These are phyloP conservation scores for Netelia fuscicornis DNA, from an alignment of 2,888 invertebrate species.

Conservation along the genomic window DNA sequence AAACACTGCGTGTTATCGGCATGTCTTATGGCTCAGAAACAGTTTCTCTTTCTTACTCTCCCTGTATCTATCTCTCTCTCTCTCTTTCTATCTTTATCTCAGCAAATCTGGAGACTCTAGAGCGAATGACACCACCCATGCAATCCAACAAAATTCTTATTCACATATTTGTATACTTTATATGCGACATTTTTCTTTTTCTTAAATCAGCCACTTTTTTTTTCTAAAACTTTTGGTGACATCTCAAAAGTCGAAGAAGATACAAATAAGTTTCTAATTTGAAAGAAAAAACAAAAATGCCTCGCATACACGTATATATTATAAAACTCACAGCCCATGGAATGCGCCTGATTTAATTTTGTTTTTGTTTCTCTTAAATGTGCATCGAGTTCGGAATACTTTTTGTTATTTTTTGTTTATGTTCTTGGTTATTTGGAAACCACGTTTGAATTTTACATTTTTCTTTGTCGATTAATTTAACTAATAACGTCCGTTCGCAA, in stretches of 20 bases:
- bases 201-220: no score
- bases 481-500: slow-evolving; percentile 53
- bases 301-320: neutral
- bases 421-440: slow-evolving; percentile 2
- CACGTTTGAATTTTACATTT: slow-evolving; percentile 3
- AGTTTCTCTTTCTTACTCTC: slow-evolving; percentile 23
- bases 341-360: slow-evolving; percentile 67
- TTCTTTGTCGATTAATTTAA: slow-evolving; percentile 32
- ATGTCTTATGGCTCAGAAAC: slow-evolving; percentile 63
- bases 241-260: no score
- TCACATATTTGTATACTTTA: neutral
- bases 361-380: slow-evolving; percentile 44
- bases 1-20: slow-evolving; percentile 54
- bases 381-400: slow-evolving; percentile 59
- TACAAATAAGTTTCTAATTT: no score
- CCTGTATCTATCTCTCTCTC: neutral
- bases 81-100: neutral
- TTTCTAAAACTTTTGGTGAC: no score
- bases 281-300: neutral
- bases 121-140: slow-evolving; percentile 39
- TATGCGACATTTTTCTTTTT: neutral
- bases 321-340: slow-evolving; percentile 56
- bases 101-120: slow-evolving; percentile 5
- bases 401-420: slow-evolving; percentile 5
- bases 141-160: slow-evolving; percentile 23